phyloP scores from a whole-genome alignment of 2,113 vertebrate species.

The Toxotes chatareus region DNA sequence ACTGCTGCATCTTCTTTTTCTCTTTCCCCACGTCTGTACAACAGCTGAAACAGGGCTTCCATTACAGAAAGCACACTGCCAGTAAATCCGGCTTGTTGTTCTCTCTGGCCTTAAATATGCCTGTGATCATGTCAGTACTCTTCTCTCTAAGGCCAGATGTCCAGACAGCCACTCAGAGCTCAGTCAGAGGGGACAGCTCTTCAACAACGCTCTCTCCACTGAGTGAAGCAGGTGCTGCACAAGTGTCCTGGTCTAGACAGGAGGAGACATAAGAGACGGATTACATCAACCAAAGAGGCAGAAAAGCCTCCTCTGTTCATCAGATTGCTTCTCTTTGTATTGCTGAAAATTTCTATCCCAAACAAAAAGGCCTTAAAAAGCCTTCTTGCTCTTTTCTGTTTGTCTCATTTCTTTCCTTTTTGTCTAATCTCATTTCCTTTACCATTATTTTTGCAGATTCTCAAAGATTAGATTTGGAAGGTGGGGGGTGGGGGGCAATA shows the following conservation, averaged over 20 bases:
- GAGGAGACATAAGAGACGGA: constrained; percentile 49
- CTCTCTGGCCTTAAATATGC: constrained; percentile 33
- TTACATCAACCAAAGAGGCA: constrained; percentile 33
- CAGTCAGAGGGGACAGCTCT: constrained; percentile 38
- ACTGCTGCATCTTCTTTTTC: constrained; percentile 9
- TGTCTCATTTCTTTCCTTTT: constrained; percentile 30
- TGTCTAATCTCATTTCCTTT: constrained; percentile 43
- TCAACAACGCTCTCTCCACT: constrained; percentile 35
- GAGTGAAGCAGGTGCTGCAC: constrained; percentile 42
- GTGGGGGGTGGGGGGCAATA: constrained; percentile 18
- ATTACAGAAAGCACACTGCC: constrained; percentile 30
- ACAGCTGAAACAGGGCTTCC: constrained; percentile 44
- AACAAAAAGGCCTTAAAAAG: constrained; percentile 27
- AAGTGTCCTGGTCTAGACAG: constrained; percentile 50
- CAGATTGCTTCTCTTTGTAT: constrained; percentile 34
- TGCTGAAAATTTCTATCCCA: constrained; percentile 23
- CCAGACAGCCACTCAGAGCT: constrained; percentile 51
- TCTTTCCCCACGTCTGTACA: constrained; percentile 10
- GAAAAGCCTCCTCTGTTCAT: constrained; percentile 30
- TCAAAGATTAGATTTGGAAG: constrained; percentile 54
- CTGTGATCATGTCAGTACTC: constrained; percentile 34
- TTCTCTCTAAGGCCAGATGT: constrained; percentile 33
- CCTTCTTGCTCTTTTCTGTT: constrained; percentile 23
- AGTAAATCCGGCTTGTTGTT: constrained; percentile 43
- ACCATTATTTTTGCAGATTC: constrained; percentile 51